A percentile compares a stretch with the other conserved stretches of the same genome.
Conservation (phyloP, 2,888 invertebrate species). For the Hirtodrosophila alboralis region DNA sequence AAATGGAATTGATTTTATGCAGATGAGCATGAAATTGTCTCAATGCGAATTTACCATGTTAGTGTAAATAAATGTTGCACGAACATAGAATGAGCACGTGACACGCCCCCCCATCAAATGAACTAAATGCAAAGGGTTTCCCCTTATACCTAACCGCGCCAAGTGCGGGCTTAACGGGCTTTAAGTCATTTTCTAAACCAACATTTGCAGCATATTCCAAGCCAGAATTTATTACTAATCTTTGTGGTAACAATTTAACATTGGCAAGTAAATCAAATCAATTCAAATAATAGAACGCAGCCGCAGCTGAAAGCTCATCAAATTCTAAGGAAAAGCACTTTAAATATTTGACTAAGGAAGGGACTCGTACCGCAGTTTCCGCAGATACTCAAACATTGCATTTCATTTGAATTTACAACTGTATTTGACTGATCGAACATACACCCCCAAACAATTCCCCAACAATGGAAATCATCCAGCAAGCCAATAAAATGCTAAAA, state of each 20-base stretch:
- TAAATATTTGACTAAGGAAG: conserved; percentile 72
- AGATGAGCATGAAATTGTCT: conserved; percentile 84
- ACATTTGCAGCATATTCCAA: conserved; percentile 19
- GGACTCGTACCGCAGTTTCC: conserved; percentile 8
- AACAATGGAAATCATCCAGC: conserved; percentile 45
- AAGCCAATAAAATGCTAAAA: conserved; percentile 65
- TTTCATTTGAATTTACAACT: conserved; percentile 80
- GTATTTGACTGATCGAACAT: conserved; percentile 67
- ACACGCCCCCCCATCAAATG: conserved; percentile 36
- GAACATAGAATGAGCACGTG: conserved; percentile 37
- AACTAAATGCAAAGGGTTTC: conserved; percentile 22
- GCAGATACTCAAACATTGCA: conserved; percentile 63
- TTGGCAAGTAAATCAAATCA: conserved; percentile 49
- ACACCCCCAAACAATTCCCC: conserved; percentile 25
- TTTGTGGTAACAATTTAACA: conserved; percentile 40
- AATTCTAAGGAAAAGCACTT: conserved; percentile 59
- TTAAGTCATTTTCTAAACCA: conserved; percentile 21
- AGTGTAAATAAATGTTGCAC: conserved; percentile 76
- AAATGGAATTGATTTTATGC: conserved; percentile 85
- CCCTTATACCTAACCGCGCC: neutral
- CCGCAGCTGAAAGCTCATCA: conserved; percentile 52
- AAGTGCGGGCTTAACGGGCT: conserved; percentile 4
- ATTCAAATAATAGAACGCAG: conserved; percentile 48
- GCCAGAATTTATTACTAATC: conserved; percentile 66
- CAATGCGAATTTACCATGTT: conserved; percentile 76